Evolutionary conservation across 1,140 invertebrate species (phyloP), one percentile per base, ranked within the genome.

Genomic region (Lasioglossum baleicum): DNA sequence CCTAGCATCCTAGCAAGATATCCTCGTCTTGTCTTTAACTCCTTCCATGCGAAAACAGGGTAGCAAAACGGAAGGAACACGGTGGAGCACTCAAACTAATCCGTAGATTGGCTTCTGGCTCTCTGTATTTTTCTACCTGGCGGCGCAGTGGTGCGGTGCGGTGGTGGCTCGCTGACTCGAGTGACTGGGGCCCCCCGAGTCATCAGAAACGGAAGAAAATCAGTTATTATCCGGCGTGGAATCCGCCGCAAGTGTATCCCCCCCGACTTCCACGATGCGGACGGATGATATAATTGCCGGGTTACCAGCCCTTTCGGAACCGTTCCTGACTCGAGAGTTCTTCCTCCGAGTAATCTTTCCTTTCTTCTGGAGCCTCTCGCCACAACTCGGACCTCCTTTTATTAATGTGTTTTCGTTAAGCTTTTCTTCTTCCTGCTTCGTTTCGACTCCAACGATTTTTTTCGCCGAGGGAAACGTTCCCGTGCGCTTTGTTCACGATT

Each of bases 91-190:
- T 11, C 65, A n/a, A 48, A 26, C 65, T 88, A 88, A 88, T 88
- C 80, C 84, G 81, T 85, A 78, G 87, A 88, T 87, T 88, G 82
- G 71, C 81, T 85, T 82, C 63, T 58, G 51, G 13, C 5, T 35
- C 17, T 56, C 51, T 22, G 63, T 17, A 8, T 80, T 85, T 70
- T 73, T 75, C 35, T 78, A 83, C 74, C 88, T 88, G 84, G 53
- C 72, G 65, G 75, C 68, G 75, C 64, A 2, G 10, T 11, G 65
- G 75, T 65, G 75, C 64, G 10, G 10, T 11, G 44, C 44, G 44
- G 11, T 48, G 44, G 44, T 48, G 74, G 81, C 64, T 80, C 78
- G 81, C 81, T 84, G 80, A 81, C 73, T 73, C 44, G 82, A 82
- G 73, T 53, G 60, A 44, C 77, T 58, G 51, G 70, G 63, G 17